A percentile compares a stretch with the other conserved stretches of the same genome.
Evolutionary conservation across 1,140 invertebrate species (phyloP).

Genomic region (Calephelis nemesis): DNA sequence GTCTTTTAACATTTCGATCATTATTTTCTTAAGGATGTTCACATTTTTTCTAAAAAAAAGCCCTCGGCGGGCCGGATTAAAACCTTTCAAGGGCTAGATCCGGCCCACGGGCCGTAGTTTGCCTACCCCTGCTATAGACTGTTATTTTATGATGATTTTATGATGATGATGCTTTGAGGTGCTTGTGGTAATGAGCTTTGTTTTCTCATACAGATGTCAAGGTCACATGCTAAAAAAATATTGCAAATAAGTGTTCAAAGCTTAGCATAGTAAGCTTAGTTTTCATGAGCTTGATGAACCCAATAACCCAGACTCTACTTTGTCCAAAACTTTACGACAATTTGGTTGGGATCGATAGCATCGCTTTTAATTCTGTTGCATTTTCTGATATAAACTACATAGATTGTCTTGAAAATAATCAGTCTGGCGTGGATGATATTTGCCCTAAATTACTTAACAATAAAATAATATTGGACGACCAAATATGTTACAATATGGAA

Average conservation of each 20-base stretch:
- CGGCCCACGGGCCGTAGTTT: no score
- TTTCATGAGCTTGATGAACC: slow-evolving; percentile 7
- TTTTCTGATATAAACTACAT: slow-evolving; percentile 1
- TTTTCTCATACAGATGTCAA: slow-evolving; percentile 15
- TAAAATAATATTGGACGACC: neutral
- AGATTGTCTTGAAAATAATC: slow-evolving; percentile 13
- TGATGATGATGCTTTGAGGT: neutral
- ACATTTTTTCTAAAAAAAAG: no score
- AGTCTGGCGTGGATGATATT: neutral
- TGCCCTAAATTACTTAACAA: slow-evolving; percentile 10
- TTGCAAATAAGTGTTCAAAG: slow-evolving; percentile 13
- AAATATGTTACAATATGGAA: slow-evolving; percentile 9
- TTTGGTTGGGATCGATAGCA: neutral
- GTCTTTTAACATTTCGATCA: no score
- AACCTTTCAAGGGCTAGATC: no score
- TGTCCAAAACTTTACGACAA: slow-evolving; percentile 10
- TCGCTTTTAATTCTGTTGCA: slow-evolving; percentile 6
- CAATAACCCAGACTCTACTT: slow-evolving; percentile 9
- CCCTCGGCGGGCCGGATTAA: no score
- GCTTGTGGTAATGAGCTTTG: slow-evolving; percentile 1
- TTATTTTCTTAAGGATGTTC: no score
- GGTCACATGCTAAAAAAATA: slow-evolving; percentile 17
- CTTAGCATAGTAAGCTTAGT: neutral
- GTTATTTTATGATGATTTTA: no score
- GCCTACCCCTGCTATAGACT: no score